phyloP scores from a whole-genome alignment of 2,797 vertebrate genomes.

The Acanthurus lineatus region DNA sequence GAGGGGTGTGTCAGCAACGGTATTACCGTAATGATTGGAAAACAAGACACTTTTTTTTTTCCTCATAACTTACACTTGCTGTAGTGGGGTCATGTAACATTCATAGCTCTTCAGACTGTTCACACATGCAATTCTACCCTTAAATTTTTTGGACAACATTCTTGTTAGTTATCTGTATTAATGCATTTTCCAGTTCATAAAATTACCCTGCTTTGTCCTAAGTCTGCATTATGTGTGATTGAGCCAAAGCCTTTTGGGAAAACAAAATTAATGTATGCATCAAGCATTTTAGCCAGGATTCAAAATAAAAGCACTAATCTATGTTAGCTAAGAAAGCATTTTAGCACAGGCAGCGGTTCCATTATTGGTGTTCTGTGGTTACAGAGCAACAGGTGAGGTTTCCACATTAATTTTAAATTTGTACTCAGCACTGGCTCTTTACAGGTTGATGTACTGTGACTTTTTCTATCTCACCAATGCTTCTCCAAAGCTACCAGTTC shows the following conservation, averaged over 20 bases:
- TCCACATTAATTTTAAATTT: neutral
- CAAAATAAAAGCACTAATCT: neutral
- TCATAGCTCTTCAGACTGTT: neutral
- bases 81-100: neutral
- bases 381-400: neutral
- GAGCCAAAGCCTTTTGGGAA: neutral
- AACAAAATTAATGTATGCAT: constrained; percentile 1
- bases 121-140: too few relatives aligned
- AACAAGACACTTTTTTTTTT: neutral
- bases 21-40: neutral
- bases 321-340: constrained; percentile 10
- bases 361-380: constrained; percentile 4
- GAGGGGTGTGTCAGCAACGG: constrained; percentile 14
- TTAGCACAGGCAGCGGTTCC: neutral
- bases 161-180: too few relatives aligned
- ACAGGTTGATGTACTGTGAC: too few relatives aligned
- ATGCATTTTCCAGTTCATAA: too few relatives aligned
- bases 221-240: too few relatives aligned
- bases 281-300: neutral
- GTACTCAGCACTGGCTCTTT: too few relatives aligned
- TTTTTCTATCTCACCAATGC: too few relatives aligned
- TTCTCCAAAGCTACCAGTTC: too few relatives aligned
- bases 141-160: too few relatives aligned
- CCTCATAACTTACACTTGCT: neutral
- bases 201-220: too few relatives aligned